Evolutionary conservation across 53 echinoderm and acorn worm genomes (phyloP).

Genomic region (Crossaster papposus): DNA sequence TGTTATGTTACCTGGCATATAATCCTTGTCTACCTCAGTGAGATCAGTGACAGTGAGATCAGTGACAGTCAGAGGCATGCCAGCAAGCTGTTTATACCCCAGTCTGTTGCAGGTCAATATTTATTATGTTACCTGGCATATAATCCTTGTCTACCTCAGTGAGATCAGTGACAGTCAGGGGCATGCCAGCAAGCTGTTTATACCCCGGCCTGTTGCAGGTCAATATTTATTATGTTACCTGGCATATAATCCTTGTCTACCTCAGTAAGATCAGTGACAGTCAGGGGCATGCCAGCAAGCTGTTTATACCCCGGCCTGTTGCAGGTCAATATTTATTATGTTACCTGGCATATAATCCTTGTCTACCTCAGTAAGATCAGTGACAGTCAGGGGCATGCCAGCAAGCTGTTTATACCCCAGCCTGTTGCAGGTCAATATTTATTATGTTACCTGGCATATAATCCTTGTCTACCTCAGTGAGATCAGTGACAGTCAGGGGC

Average conservation of each 20-base stretch:
- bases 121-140: conserved; percentile 67
- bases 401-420: conserved; percentile 99
- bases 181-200: conserved; percentile 99
- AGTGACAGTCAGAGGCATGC: conserved; percentile 95
- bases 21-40: conserved; percentile 95
- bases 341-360: conserved; percentile 92
- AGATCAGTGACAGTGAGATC: no score
- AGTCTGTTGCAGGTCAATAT: not conserved
- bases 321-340: not conserved
- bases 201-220: no score
- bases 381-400: conserved; percentile 96
- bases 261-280: conserved; percentile 91
- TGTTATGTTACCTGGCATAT: conserved; percentile 71
- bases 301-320: no score
- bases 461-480: conserved; percentile 95
- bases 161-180: conserved; percentile 93
- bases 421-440: not conserved
- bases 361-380: conserved; percentile 93
- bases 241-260: conserved; percentile 96
- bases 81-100: conserved; percentile 99
- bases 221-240: conserved; percentile 37
- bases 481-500: conserved; percentile 94
- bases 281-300: conserved; percentile 98
- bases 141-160: conserved; percentile 97
- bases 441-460: conserved; percentile 75